phyloP scores from a whole-genome alignment of 2,113 vertebrate genomes.

The Phyllostomus hastatus region DNA sequence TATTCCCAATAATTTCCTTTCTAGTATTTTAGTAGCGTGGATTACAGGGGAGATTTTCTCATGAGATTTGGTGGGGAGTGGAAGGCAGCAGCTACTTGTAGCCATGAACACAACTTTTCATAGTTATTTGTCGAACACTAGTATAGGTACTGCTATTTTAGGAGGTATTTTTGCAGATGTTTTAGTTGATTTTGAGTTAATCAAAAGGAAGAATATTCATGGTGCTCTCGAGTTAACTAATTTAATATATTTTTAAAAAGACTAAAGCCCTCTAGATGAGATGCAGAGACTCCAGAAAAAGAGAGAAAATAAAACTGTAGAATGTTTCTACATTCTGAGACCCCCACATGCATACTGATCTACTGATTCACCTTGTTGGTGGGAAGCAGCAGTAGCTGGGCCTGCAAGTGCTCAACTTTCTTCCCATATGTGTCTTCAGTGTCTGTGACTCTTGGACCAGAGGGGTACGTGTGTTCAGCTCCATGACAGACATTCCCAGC shows the following conservation, averaged over 20 bases:
- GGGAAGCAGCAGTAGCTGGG: background rate
- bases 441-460: background rate
- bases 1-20: background rate
- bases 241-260: background rate
- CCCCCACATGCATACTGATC: background rate
- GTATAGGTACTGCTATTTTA: background rate
- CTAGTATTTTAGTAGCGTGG: background rate
- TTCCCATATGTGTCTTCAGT: background rate
- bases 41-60: background rate
- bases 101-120: fast-evolving
- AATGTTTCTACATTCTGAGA: background rate
- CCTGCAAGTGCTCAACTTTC: background rate
- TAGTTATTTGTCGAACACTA: background rate
- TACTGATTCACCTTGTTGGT: background rate
- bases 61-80: background rate
- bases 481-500: background rate
- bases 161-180: background rate
- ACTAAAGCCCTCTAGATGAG: background rate
- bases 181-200: background rate
- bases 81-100: background rate
- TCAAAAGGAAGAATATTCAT: background rate
- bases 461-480: background rate
- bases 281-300: background rate
- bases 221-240: background rate
- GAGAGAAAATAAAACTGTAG: background rate